Conservation (phyloP, 2,797 vertebrate species). For the Eleutherodactylus coqui region DNA sequence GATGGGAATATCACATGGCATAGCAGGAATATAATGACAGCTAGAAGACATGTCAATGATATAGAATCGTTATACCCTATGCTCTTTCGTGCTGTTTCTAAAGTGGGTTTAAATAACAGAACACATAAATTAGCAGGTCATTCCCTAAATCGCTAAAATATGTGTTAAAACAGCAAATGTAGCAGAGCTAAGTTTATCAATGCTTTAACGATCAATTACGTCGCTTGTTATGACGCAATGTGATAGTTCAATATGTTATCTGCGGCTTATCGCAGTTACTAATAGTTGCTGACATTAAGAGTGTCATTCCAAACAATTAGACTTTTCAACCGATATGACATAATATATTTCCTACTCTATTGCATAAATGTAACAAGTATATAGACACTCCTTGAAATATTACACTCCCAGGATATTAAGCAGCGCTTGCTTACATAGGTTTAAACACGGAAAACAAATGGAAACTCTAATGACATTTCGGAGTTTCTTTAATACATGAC, state of each 20-base stretch:
- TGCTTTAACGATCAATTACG: no score
- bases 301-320: background rate
- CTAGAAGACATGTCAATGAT: conserved; percentile 2
- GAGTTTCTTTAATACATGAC: conserved; percentile 53
- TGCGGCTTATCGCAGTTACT: background rate
- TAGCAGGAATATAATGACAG: background rate
- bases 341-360: background rate
- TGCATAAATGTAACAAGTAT: background rate
- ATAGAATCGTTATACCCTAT: background rate
- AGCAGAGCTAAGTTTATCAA: background rate
- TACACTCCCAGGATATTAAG: background rate
- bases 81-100: background rate
- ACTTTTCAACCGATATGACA: background rate
- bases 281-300: background rate
- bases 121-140: background rate
- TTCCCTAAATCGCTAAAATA: background rate
- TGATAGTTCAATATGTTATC: background rate
- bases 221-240: background rate
- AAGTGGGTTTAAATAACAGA: background rate
- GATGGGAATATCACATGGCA: background rate
- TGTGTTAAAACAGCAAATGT: background rate
- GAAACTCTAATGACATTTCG: conserved; percentile 24
- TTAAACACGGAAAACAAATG: conserved; percentile 13
- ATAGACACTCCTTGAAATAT: conserved; percentile 15
- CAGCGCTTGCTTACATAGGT: conserved; percentile 4